Evolutionary conservation across 2,888 invertebrate species (phyloP), one percentile per base, ranked within the genome.

Genomic region (Melanchra persicariae): DNA sequence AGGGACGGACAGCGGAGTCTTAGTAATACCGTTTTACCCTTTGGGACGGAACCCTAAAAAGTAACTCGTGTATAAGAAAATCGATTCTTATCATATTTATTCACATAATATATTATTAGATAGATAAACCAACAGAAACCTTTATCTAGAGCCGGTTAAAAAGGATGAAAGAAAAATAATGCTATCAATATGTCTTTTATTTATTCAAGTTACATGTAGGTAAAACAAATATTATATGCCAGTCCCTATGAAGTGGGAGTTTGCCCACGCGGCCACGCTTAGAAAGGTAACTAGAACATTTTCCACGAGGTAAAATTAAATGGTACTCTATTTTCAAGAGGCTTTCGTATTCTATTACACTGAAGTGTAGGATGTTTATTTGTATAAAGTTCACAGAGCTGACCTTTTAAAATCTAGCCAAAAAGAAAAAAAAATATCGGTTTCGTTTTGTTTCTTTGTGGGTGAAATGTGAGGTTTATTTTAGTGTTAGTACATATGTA

Each of bases 231-330:
- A 73, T 55, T 54, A 52, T 45, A 49, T 62, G 22, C 24, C 24
- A 30, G 47, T 24, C 22, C 30, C 0, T 57, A 26, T 7, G 45
- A 45, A 54, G 75, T 68, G 64, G 64, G 67, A 45, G 70, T 51
- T 34, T 62, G 34, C 66, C 71, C 55, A 59, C 71, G 51, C 22
- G 12, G 12, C 45, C 24, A 17, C 37, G 17, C 37, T 55, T 30
- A 26, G 3, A 10, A 34, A 49, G 26, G 45, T 63, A 64, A 61
- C 66, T 24, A 52, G 49, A 62, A 61, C 22, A 55, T 65, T 62
- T 70, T 65, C 71, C 45, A 52, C 51, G 22, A 26, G 10, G 26
- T n/a, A 43, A 62, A 68, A 76, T 80, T 45, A 45, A 67, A 79
- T 74, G 24, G 15, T 79, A 51, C 51, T 62, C 40, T 34, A 40